These are phyloP conservation scores for Pygmarrhopalites habei DNA, from an alignment of 1,140 invertebrate genomes.

Conservation along the genomic window DNA sequence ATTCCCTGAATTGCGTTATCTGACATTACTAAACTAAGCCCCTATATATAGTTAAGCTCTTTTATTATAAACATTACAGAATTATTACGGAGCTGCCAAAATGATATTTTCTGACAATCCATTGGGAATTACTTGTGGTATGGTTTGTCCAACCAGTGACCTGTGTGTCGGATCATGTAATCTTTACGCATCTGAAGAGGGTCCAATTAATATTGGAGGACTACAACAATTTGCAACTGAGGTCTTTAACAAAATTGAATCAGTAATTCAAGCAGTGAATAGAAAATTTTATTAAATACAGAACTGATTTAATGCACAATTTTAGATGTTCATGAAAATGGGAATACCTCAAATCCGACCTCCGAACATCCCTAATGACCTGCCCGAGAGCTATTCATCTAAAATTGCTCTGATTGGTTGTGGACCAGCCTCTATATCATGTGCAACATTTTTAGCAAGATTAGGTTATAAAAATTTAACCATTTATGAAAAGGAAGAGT, in stretches of 20 bases:
- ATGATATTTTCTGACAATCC: slow-evolving; percentile 96
- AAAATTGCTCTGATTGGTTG: slow-evolving; percentile 88
- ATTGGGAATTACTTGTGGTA: slow-evolving; percentile 90
- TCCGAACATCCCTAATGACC: slow-evolving; percentile 51
- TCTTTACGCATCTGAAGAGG: slow-evolving; percentile 87
- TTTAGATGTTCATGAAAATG: slow-evolving; percentile 86
- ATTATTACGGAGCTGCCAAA: slow-evolving; percentile 97
- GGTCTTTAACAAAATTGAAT: slow-evolving; percentile 49
- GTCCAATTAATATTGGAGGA: slow-evolving; percentile 96
- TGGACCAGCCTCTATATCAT: slow-evolving; percentile 93
- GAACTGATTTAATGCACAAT: too few relatives aligned
- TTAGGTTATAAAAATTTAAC: slow-evolving; percentile 86
- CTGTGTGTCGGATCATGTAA: slow-evolving; percentile 97
- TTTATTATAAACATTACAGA: slow-evolving; percentile 52
- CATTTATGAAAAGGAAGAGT: slow-evolving; percentile 84
- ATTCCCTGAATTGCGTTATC: slow-evolving; percentile 6
- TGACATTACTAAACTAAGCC: too few relatives aligned
- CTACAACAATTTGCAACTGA: slow-evolving; percentile 96
- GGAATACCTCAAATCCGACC: slow-evolving; percentile 75
- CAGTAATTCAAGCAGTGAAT: slow-evolving; percentile 1
- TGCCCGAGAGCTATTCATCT: slow-evolving; percentile 53
- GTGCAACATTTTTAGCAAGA: slow-evolving; percentile 87
- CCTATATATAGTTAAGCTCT: too few relatives aligned
- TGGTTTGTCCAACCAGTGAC: slow-evolving; percentile 98
- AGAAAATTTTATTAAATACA: neutral